Evolutionary conservation across 2,797 vertebrate genomes (phyloP).

Genomic region (Cynopterus sphinx): DNA sequence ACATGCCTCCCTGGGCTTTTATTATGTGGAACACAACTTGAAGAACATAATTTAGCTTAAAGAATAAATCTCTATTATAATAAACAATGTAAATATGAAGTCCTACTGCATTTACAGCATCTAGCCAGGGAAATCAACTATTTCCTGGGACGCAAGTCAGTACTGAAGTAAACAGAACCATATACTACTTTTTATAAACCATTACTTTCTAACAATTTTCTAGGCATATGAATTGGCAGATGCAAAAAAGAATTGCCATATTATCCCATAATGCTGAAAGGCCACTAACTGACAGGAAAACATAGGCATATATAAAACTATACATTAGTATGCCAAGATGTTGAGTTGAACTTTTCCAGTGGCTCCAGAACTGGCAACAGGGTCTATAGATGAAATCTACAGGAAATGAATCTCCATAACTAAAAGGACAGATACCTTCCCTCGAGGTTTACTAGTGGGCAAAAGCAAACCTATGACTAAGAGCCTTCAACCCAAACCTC

Average conservation of each 20-base stretch:
- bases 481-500: background rate
- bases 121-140: conserved; percentile 52
- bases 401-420: background rate
- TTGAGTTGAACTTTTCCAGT: background rate
- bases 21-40: background rate
- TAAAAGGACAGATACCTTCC: background rate
- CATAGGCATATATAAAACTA: background rate
- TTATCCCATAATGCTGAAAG: background rate
- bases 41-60: conserved; percentile 26
- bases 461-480: background rate
- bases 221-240: conserved; percentile 32
- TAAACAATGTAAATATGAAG: conserved; percentile 26
- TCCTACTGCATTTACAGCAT: conserved; percentile 1
- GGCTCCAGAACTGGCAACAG: background rate
- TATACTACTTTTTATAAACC: conserved; percentile 46
- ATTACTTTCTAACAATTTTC: conserved; percentile 46
- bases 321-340: background rate
- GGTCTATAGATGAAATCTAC: background rate
- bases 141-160: conserved; percentile 42
- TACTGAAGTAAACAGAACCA: conserved; percentile 27
- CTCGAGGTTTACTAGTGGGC: background rate
- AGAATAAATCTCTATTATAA: conserved; percentile 52
- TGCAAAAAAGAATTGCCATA: background rate
- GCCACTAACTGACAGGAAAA: background rate
- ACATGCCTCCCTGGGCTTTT: background rate